Evolutionary conservation across 2,888 invertebrate species (phyloP).

Genomic region (Sphaeridia pumilis): DNA sequence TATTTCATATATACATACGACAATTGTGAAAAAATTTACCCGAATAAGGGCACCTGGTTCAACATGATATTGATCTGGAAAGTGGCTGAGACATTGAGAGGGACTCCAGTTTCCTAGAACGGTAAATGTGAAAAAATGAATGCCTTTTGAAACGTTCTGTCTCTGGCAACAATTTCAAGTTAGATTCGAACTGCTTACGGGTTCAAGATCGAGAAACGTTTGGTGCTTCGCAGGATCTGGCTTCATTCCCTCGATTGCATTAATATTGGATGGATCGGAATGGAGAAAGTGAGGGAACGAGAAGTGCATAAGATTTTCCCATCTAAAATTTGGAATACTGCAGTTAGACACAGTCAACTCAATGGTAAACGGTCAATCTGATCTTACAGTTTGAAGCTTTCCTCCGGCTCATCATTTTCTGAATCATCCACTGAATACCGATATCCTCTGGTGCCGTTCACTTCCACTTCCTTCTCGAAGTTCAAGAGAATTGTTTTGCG

Average conservation of each 20-base stretch:
- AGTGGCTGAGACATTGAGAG: slow-evolving; percentile 58
- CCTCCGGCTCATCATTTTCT: slow-evolving; percentile 68
- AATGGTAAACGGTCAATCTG: slow-evolving; percentile 39
- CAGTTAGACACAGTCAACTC: neutral
- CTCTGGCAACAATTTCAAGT: neutral
- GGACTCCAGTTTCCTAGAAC: slow-evolving; percentile 58
- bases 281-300: slow-evolving; percentile 68
- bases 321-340: slow-evolving; percentile 39
- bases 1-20: too few relatives aligned
- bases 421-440: slow-evolving; percentile 52
- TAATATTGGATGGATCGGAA: slow-evolving; percentile 54
- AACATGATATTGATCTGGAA: slow-evolving; percentile 68
- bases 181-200: slow-evolving; percentile 41
- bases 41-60: slow-evolving; percentile 51
- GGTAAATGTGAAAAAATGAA: slow-evolving; percentile 3
- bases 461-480: slow-evolving; percentile 47
- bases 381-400: slow-evolving; percentile 48
- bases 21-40: slow-evolving; percentile 50
- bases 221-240: slow-evolving; percentile 55
- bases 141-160: neutral
- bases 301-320: slow-evolving; percentile 68
- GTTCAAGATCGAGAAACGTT: slow-evolving; percentile 63
- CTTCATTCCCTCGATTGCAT: slow-evolving; percentile 53
- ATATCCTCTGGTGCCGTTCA: slow-evolving; percentile 48
- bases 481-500: slow-evolving; percentile 52